Evolutionary conservation across 2,113 vertebrate species (phyloP).

Genomic region (Orientallactaga bullata): DNA sequence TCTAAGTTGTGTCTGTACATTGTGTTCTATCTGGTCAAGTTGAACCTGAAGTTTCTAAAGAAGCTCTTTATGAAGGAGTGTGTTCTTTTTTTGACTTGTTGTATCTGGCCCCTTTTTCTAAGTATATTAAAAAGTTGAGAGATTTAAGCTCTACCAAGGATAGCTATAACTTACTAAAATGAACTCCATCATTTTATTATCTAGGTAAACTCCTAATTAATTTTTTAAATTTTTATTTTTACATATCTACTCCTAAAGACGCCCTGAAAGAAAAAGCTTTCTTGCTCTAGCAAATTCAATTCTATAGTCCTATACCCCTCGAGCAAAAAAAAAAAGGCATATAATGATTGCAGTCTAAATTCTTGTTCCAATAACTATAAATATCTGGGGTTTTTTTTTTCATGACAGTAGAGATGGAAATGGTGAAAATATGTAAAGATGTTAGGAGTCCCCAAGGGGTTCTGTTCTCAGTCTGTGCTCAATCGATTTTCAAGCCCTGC

Average conservation of each 20-base stretch:
- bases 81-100: background rate
- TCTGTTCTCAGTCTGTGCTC: constrained; percentile 40
- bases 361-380: constrained; percentile 49
- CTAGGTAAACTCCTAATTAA: constrained; percentile 12
- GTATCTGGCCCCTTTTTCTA: constrained; percentile 19
- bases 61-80: background rate
- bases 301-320: background rate
- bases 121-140: constrained; percentile 19
- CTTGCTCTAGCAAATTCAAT: background rate
- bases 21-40: constrained; percentile 2
- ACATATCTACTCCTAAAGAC: background rate
- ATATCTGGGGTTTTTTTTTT: constrained; percentile 46
- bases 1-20: background rate
- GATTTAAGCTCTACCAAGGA: constrained; percentile 31
- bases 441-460: constrained; percentile 2
- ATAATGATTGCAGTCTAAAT: constrained; percentile 49
- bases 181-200: background rate
- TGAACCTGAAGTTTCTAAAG: background rate
- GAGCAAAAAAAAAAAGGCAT: background rate
- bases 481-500: background rate
- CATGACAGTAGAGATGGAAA: constrained; percentile 36
- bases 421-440: constrained; percentile 49
- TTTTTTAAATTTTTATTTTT: too few relatives aligned
- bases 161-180: constrained; percentile 43
- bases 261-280: constrained; percentile 5